These are phyloP conservation scores for Meriones psammophilus DNA, from an alignment of 2,797 vertebrate genomes.

Conservation along the genomic window DNA sequence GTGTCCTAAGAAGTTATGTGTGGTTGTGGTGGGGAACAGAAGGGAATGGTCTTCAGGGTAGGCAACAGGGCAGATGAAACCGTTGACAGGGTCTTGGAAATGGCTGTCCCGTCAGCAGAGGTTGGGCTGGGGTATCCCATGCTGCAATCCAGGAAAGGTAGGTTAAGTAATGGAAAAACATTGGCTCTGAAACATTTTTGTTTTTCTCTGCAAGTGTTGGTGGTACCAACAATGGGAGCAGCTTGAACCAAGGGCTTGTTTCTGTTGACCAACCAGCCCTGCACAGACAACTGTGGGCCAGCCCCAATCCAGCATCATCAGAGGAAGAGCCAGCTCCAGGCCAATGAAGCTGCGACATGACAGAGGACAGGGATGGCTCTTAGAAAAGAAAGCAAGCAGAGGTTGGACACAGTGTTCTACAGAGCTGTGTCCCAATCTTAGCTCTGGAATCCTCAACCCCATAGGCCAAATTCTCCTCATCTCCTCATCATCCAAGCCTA, in stretches of 20 bases:
- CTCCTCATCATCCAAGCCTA: background rate
- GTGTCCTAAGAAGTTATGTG: background rate
- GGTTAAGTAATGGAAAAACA: too few relatives aligned
- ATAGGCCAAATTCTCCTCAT: background rate
- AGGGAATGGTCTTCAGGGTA: rapidly evolving
- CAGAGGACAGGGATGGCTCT: background rate
- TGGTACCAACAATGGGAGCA: rapidly evolving
- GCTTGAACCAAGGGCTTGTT: background rate
- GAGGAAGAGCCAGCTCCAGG: background rate
- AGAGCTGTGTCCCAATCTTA: background rate
- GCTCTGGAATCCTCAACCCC: background rate
- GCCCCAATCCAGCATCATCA: rapidly evolving
- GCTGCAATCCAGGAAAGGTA: background rate
- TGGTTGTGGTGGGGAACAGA: background rate
- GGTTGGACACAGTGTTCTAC: background rate
- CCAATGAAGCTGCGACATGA: background rate
- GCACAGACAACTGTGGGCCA: background rate
- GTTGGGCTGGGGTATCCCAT: background rate
- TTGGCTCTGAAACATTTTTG: background rate
- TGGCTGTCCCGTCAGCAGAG: background rate
- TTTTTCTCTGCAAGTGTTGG: background rate
- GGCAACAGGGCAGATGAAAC: background rate
- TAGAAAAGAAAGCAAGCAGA: background rate
- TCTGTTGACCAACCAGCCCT: background rate
- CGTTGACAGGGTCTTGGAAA: too few relatives aligned